Evolutionary conservation across 2,888 invertebrate genomes (phyloP), one percentile per base, ranked within the genome.

Genomic region (Cepaea hortensis): DNA sequence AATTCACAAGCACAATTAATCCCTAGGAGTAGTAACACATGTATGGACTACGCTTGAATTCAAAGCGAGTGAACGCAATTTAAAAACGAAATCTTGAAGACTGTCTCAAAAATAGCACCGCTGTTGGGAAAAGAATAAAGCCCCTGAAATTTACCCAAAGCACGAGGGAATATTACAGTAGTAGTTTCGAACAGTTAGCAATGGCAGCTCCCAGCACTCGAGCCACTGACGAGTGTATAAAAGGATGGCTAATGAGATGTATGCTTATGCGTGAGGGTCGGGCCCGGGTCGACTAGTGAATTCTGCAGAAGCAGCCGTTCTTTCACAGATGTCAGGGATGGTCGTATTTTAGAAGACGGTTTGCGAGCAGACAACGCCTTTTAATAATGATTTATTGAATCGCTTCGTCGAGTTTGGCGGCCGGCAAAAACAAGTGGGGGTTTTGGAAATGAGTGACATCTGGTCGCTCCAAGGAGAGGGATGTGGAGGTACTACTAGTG

Each of bases 311-410:
- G 75, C 61, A 79, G 84, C 55, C 35, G 82, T 75, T 85, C 46
- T n/a, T 35, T n/a, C 48, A n/a, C 70, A 81, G 81, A 81, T 50
- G 81, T 50, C 81, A 50, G 70, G n/a, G 70, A 81, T 68, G 70
- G 80, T 48, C 81, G 70, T 81, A 48, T 70, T 65, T 81, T 81
- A 81, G 81, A 81, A 68, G 81, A 81, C 11, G 18, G 35, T 48
- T 70, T 15, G 65, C 4, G 81, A 81, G 81, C 81, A 68, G 50
- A 70, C 68, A 70, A 50, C 70, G 72, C 62, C 72, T 85, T 85
- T 85, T 85, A 85, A 77, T 84, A 70, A 79, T 79, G 84, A 76
- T 84, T 77, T 65, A 79, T 77, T 84, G 84, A 77, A 77, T n/a
- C 61, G 50, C n/a, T 6, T 77, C 23, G 55, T 11, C 55, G 50